A percentile compares a stretch with the other conserved stretches of the same genome.
Evolutionary conservation across 2,888 invertebrate species (phyloP).

Genomic region (Sclerodermus sp.): DNA sequence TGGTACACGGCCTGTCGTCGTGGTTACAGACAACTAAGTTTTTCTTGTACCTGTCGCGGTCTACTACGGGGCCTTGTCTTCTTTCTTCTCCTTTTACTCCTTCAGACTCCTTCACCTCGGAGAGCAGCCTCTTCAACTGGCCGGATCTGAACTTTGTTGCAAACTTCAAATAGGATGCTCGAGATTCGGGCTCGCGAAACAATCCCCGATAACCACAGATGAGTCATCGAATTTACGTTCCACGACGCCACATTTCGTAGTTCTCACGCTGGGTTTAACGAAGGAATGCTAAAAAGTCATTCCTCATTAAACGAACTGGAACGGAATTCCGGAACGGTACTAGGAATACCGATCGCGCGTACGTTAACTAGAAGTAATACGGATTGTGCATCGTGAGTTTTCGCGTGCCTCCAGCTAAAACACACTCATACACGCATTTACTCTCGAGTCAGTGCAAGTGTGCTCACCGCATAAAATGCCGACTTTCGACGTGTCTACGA

Average conservation of each 20-base stretch:
- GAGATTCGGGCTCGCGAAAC: too few species aligned
- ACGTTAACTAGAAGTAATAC: conserved; percentile 22
- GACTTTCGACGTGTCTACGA: too few species aligned
- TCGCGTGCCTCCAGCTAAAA: conserved; percentile 6
- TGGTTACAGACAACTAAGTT: conserved; percentile 8
- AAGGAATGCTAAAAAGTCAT: conserved; percentile 35
- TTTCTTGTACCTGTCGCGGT: too few species aligned
- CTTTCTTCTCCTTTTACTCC: too few species aligned
- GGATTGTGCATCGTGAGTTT: conserved; percentile 31
- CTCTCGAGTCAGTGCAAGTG: too few species aligned
- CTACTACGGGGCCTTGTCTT: too few species aligned
- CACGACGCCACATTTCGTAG: conserved; percentile 31
- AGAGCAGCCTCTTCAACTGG: too few species aligned
- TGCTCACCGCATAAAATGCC: too few species aligned
- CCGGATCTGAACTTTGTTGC: too few species aligned
- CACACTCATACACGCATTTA: too few species aligned
- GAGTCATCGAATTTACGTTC: conserved; percentile 33
- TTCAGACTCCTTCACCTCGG: too few species aligned
- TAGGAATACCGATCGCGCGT: conserved; percentile 23
- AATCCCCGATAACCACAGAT: conserved; percentile 3
- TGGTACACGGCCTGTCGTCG: conserved; percentile 14
- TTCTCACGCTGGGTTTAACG: conserved; percentile 31
- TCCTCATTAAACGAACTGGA: conserved; percentile 39
- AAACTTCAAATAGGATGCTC: too few species aligned
- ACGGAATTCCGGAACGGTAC: conserved; percentile 38